Evolutionary conservation across 30 jellyfish, hydroid and myxozoan species (phyloP).

Genomic region (Aurelia aurita): DNA sequence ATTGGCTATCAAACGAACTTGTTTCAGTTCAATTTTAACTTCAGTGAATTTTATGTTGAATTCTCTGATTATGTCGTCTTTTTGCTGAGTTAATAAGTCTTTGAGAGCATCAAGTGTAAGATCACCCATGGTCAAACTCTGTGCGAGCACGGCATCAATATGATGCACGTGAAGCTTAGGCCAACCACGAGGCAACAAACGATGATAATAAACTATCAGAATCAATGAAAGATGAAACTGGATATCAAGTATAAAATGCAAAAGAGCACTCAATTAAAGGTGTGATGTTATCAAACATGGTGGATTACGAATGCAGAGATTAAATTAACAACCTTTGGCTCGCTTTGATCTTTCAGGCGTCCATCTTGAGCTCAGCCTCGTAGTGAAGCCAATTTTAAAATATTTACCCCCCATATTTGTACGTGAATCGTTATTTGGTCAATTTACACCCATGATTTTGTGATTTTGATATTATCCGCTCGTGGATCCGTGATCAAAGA

Average conservation of each 20-base stretch:
- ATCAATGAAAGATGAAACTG: neutral
- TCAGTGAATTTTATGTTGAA: neutral
- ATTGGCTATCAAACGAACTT: neutral
- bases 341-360: neutral
- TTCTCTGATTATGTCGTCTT: neutral
- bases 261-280: conserved; percentile 7
- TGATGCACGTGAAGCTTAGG: neutral
- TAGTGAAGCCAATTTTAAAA: too few relatives aligned
- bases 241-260: neutral
- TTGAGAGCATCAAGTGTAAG: too few relatives aligned
- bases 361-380: too few relatives aligned
- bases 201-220: neutral
- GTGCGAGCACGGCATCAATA: neutral
- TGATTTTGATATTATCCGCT: too few relatives aligned
- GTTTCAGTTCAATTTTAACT: neutral
- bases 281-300: neutral
- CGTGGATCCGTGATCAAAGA: too few relatives aligned
- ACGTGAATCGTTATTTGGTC: too few relatives aligned
- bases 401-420: too few relatives aligned
- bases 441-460: too few relatives aligned
- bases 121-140: too few relatives aligned
- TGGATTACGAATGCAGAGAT: neutral
- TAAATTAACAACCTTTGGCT: conserved; percentile 6
- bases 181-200: neutral
- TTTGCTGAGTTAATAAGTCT: neutral